A percentile compares a stretch with the other conserved stretches of the same genome.
Conservation (phyloP, 2,888 invertebrate species). For the Magallana nippona region DNA sequence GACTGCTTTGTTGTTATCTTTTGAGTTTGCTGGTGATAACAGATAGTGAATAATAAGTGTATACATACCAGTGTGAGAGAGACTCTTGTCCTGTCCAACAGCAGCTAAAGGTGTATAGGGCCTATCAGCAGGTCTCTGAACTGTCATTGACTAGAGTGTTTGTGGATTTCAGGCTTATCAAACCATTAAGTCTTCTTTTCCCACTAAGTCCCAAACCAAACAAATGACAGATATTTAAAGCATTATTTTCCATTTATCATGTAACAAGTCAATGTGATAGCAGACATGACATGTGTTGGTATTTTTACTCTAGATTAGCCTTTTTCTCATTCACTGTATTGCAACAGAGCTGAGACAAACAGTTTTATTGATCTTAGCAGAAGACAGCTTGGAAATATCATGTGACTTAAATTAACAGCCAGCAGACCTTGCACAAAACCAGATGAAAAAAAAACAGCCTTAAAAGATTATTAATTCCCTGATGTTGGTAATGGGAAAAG, state of each 20-base stretch:
- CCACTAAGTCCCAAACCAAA: slow-evolving; percentile 26
- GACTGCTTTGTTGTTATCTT: slow-evolving; percentile 20
- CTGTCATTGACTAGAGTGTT: slow-evolving; percentile 20
- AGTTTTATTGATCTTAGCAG: slow-evolving; percentile 29
- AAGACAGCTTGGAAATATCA: slow-evolving; percentile 32
- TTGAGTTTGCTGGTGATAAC: slow-evolving; percentile 31
- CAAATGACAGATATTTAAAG: slow-evolving; percentile 27
- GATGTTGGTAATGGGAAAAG: too few relatives aligned
- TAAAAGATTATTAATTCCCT: too few relatives aligned
- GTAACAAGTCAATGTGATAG: slow-evolving; percentile 20
- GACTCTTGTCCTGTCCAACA: not conserved
- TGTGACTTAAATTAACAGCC: slow-evolving; percentile 17
- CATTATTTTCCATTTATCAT: slow-evolving; percentile 27
- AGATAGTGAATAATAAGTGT: slow-evolving; percentile 31
- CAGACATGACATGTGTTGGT: slow-evolving; percentile 18
- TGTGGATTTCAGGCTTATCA: slow-evolving; percentile 25
- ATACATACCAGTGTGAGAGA: slow-evolving; percentile 19
- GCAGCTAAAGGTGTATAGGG: not conserved
- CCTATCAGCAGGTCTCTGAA: not conserved
- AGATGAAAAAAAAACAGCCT: too few relatives aligned
- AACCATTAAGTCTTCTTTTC: slow-evolving; percentile 25
- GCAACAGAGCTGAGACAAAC: not conserved
- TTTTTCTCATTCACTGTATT: not conserved
- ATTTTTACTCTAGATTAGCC: not conserved
- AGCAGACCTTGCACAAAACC: not conserved